Percentiles rank a stretch among this genome's conserved stretches.
phyloP scores from a whole-genome alignment of 2,797 vertebrate species.

The Bufotes viridis region DNA sequence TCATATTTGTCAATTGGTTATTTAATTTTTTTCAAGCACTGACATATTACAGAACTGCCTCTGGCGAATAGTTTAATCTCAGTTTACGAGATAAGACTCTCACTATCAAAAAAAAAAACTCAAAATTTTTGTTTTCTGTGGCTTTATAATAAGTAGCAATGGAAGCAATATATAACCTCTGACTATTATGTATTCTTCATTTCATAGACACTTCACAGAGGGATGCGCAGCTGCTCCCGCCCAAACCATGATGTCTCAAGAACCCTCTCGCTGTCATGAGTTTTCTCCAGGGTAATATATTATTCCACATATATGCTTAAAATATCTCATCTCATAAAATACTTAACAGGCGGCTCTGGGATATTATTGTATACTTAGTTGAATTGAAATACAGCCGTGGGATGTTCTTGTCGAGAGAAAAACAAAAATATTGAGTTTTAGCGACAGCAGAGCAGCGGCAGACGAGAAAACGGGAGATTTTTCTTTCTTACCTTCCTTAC shows the following conservation, averaged over 20 bases:
- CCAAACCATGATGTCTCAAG: conserved; percentile 50
- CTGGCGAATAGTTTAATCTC: conserved; percentile 4
- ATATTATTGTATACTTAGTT: conserved; percentile 49
- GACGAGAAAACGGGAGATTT: not conserved
- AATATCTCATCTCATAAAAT: conserved; percentile 53
- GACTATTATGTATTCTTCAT: conserved; percentile 54
- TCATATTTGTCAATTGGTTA: not conserved
- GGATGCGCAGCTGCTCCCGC: conserved; percentile 47
- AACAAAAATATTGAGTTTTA: conserved; percentile 33
- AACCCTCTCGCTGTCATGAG: conserved; percentile 37
- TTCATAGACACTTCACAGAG: conserved; percentile 29
- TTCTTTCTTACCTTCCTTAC: not conserved
- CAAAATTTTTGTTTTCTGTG: too few relatives aligned
- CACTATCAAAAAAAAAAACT: not conserved
- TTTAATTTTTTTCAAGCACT: conserved; percentile 24
- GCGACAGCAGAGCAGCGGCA: not conserved
- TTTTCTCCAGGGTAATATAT: conserved; percentile 44
- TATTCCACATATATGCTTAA: conserved; percentile 52
- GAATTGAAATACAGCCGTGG: conserved; percentile 17
- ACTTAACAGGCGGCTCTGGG: conserved; percentile 20
- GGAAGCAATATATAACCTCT: conserved; percentile 42
- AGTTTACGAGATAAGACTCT: conserved; percentile 13
- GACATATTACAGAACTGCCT: conserved; percentile 36
- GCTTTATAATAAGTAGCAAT: conserved; percentile 34
- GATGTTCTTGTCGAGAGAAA: conserved; percentile 2